Evolutionary conservation across 2,113 vertebrate genomes (phyloP).

Genomic region (Callionymus lyra): DNA sequence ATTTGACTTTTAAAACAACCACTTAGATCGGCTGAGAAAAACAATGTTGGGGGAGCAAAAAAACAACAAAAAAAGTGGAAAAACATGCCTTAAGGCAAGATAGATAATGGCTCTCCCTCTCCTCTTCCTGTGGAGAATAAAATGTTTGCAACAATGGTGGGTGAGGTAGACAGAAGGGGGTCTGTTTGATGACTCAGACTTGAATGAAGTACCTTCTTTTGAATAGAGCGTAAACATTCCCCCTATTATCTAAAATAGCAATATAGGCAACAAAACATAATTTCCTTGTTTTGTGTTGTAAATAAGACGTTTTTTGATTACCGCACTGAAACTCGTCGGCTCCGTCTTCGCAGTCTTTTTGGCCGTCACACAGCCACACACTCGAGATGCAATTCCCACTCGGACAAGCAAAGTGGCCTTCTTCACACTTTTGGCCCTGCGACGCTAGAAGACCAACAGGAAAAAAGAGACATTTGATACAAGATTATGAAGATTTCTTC

Average conservation of each 20-base stretch:
- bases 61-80: constrained; percentile 30
- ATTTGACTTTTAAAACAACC: constrained; percentile 37
- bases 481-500: constrained; percentile 17
- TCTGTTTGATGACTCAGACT: constrained; percentile 26
- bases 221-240: constrained; percentile 31
- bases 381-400: constrained; percentile 97
- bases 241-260: constrained; percentile 2
- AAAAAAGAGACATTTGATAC: constrained; percentile 1
- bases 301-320: constrained; percentile 53
- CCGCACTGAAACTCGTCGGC: constrained; percentile 93
- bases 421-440: constrained; percentile 87
- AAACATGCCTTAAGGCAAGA: constrained; percentile 19
- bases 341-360: constrained; percentile 96
- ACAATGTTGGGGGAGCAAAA: constrained; percentile 15
- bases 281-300: constrained; percentile 4
- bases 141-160: constrained; percentile 13
- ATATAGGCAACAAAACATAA: constrained; percentile 8
- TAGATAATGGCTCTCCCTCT: constrained; percentile 24
- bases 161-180: no score
- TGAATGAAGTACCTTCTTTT: constrained; percentile 27
- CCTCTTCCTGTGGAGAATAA: constrained; percentile 8
- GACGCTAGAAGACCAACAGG: constrained; percentile 71
- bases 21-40: constrained; percentile 21
- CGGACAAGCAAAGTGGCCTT: constrained; percentile 95
- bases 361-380: constrained; percentile 94